Base-by-base conservation (phyloP, 53 echinoderm and acorn worm species). In the Arbacia lixula region DNA sequence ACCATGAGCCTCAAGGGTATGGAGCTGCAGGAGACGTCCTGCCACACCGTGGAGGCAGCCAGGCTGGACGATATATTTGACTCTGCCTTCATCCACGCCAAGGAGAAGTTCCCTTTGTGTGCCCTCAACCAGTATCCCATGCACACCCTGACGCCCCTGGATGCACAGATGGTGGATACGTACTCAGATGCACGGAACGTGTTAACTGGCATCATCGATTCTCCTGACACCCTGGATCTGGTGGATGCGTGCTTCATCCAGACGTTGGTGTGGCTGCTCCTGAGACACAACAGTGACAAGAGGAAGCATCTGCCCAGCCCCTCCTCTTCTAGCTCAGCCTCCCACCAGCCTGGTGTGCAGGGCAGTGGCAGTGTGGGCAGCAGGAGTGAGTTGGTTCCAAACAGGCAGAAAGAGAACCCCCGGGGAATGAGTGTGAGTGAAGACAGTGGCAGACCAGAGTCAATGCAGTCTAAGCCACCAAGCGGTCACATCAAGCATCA, bases 11-110 rank as follows among this genome's bases (percentile, higher is more conserved):
- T 97, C 60, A 94, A 97, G 80, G 98, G 98, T 31, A 89, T 97
- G 92, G 98, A 97, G 55, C 79, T 97, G 9, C 94, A 97, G 54
- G 98, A 97, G 58, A 97, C 98, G 1, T 97, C 98, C 53, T 97
- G 98, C 57, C 98, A 97, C 86, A 97, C 98, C 2, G 88, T 90
- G 19, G 98, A 97, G 86, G 98, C 98, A 26, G 88, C 83, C 6
- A 66, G 84, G 21, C 84, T 97, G 25, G 98, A 97, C 35, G 98
- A 90, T 31, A 88, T 94, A 65, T 97, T 97, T 64, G 90, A 97
- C 0, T 78, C 84, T 12, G 84, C 94, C n/a, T 97, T 97, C 36
- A 90, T 87, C 39, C 56, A 75, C 53, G 79, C 88, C 12, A 79
- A 77, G 33, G 81, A 85, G 43, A 84, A 67, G 29, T 78, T 53